These are phyloP conservation scores for Phodopus roborovskii DNA, from an alignment of 2,113 vertebrate species.

Conservation along the genomic window DNA sequence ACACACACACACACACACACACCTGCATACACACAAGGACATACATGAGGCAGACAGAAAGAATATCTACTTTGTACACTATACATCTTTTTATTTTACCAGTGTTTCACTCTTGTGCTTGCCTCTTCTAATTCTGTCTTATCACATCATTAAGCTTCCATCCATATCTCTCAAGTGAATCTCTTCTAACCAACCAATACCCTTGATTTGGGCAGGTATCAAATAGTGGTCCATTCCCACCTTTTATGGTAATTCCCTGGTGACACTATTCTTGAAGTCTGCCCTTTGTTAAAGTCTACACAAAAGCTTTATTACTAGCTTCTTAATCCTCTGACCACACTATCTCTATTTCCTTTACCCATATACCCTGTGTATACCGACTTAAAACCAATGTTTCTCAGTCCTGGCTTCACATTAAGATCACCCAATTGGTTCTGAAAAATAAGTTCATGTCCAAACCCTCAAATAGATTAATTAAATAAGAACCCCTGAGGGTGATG, in stretches of 20 bases:
- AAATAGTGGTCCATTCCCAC: neutral
- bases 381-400: neutral
- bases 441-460: neutral
- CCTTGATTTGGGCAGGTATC: neutral
- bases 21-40: no score
- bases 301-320: neutral
- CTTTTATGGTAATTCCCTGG: neutral
- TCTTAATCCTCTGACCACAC: neutral
- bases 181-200: no score
- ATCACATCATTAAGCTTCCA: neutral
- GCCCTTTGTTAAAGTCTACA: neutral
- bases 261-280: neutral
- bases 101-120: neutral
- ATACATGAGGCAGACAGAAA: neutral
- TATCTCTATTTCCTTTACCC: neutral
- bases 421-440: slow-evolving; percentile 1
- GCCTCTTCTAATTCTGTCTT: neutral
- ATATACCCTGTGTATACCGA: neutral
- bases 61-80: neutral
- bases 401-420: neutral
- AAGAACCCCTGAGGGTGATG: neutral
- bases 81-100: neutral
- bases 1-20: neutral
- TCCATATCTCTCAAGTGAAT: neutral
- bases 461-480: slow-evolving; percentile 30